Conservation (phyloP, 2,888 invertebrate species). For the Tenthredo mesomela region DNA sequence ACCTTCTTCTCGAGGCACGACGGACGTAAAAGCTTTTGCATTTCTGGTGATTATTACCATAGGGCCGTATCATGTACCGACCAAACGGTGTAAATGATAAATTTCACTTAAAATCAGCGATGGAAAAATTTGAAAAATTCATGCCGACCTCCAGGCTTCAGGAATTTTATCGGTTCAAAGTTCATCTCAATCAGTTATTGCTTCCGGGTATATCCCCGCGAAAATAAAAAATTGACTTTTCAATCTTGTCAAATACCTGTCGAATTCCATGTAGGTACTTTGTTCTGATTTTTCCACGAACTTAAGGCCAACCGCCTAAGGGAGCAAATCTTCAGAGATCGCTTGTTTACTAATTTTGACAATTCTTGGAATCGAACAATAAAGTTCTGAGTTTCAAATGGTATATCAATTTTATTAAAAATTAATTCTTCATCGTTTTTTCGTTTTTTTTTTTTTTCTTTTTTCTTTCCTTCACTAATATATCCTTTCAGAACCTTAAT, state of each 20-base stretch:
- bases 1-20: not conserved
- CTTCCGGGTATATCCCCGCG: not conserved
- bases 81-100: not conserved
- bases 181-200: not conserved
- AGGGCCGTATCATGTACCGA: not conserved
- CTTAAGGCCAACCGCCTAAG: not conserved
- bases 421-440: not conserved
- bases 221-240: not conserved
- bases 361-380: no score
- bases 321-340: not conserved
- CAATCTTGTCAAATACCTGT: constrained; percentile 1
- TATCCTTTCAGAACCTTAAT: no score
- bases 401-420: not conserved
- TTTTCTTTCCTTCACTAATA: not conserved
- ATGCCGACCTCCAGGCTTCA: not conserved
- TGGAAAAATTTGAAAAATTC: not conserved
- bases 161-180: not conserved
- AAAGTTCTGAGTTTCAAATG: not conserved
- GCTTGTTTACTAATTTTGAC: no score
- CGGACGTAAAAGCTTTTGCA: not conserved
- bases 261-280: not conserved
- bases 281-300: not conserved
- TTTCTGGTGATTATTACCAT: not conserved
- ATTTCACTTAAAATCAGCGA: not conserved
- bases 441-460: no score